Percentiles rank a stretch among this genome's conserved stretches.
Evolutionary conservation across 1,140 invertebrate genomes (phyloP).

Genomic region (Scaptomyza graminum): DNA sequence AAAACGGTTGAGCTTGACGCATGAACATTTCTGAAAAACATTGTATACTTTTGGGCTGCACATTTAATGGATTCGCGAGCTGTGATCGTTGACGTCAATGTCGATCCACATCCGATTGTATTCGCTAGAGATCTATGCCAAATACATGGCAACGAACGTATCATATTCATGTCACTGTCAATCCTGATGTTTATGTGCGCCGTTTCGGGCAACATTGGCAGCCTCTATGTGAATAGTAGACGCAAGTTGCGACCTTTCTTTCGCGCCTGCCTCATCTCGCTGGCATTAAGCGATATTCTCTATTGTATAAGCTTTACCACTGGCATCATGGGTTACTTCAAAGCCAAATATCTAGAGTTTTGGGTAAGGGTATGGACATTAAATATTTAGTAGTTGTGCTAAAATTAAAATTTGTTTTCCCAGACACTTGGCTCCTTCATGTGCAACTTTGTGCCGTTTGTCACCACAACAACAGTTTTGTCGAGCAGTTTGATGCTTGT

Average conservation of each 20-base stretch:
- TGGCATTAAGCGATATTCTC: slow-evolving; percentile 84
- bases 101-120: slow-evolving; percentile 40
- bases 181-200: slow-evolving; percentile 44
- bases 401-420: background rate
- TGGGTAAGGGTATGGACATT: slow-evolving; percentile 65
- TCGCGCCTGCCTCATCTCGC: slow-evolving; percentile 83
- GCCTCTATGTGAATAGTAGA: slow-evolving; percentile 65
- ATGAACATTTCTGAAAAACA: background rate
- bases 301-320: slow-evolving; percentile 66
- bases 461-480: slow-evolving; percentile 84
- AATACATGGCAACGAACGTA: slow-evolving; percentile 14
- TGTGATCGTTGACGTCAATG: background rate
- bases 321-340: slow-evolving; percentile 65
- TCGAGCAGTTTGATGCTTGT: slow-evolving; percentile 85
- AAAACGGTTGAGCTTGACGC: background rate
- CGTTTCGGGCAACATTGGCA: slow-evolving; percentile 63
- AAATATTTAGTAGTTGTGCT: no score
- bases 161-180: slow-evolving; percentile 43
- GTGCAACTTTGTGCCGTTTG: slow-evolving; percentile 84
- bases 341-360: slow-evolving; percentile 58
- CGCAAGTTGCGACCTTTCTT: slow-evolving; percentile 76
- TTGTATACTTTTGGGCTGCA: slow-evolving; percentile 42
- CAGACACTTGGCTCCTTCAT: slow-evolving; percentile 83
- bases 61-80: slow-evolving; percentile 22
- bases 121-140: slow-evolving; percentile 47